Evolutionary conservation across 1,140 invertebrate genomes (phyloP), one percentile per base, ranked within the genome.

Genomic region (Vollenhovia emeryi): DNA sequence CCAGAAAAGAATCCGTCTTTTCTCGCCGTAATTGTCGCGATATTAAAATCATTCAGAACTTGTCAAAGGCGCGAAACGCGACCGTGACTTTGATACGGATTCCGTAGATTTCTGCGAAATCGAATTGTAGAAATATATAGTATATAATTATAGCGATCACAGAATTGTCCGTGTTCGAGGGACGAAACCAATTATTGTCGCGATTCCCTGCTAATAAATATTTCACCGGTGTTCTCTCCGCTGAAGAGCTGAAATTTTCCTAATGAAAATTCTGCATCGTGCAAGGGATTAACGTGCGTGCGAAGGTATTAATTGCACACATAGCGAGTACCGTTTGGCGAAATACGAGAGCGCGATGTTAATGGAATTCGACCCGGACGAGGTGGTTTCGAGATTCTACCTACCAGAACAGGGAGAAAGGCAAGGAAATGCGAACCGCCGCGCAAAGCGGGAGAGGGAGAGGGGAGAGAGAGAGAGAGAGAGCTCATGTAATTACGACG

Each of bases 331-430:
- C 64, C 52, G 55, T 73, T 75, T 62, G 75, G 60, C 59, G 69
- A 71, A 73, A 76, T 76, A 71, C 80, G 80, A 45, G 40, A 43
- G 48, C 33, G 52, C 69, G 87, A 73, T 88, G 87, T 89, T 88
- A 90, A 88, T 88, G 87, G 89, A 88, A 90, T 91, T 89, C 89
- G 91, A 92, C 87, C 90, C 87, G 86, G 84, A 68, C 75, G 59
- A 75, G 74, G 82, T 62, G 88, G 88, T 87, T 87, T 82, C 74
- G 78, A 79, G 73, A 69, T 75, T 82, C 78, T 43, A 89, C 87
- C 75, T 89, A 55, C 57, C 50, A 73, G 60, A 62, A 73, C 64
- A 55, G 60, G 11, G 73, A 78, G 76, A 76, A 73, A 86, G 60
- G 55, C 79, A 86, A 84, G 78, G 88, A 85, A 84, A 89, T 86